phyloP scores from a whole-genome alignment of 2,113 vertebrate species.

The Vidua macroura region DNA sequence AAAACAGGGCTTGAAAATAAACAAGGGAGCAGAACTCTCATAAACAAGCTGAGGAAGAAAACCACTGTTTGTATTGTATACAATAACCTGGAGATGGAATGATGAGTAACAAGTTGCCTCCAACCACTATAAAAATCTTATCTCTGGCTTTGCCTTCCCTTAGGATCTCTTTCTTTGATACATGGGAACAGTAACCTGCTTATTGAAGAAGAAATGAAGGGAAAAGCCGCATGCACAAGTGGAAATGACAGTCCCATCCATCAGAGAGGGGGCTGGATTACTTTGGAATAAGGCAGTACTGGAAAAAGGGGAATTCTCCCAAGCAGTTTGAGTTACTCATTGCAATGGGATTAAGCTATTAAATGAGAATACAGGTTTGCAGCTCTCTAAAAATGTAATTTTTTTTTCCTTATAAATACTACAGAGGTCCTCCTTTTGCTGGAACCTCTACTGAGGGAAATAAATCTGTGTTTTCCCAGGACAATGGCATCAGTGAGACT shows the following conservation, averaged over 20 bases:
- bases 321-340: background rate
- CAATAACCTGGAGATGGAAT: background rate
- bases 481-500: background rate
- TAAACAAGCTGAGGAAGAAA: background rate
- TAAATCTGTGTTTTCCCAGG: background rate
- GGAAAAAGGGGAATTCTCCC: slow-evolving; percentile 15
- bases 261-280: background rate
- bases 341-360: background rate
- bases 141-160: slow-evolving; percentile 26
- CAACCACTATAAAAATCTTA: background rate
- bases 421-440: background rate
- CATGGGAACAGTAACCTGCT: background rate
- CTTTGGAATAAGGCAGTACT: background rate
- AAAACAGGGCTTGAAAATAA: background rate
- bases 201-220: background rate
- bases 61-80: background rate
- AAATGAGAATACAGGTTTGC: background rate
- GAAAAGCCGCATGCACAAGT: background rate
- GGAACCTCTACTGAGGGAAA: background rate
- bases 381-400: background rate
- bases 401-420: background rate
- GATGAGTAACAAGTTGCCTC: background rate
- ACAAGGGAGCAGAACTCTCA: background rate
- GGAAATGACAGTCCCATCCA: slow-evolving; percentile 14
- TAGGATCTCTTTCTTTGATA: background rate